Percentiles rank a stretch among this genome's conserved stretches.
phyloP scores from a whole-genome alignment of 92 coral and sea anemone species.

The Anthopleura xanthogrammica region DNA sequence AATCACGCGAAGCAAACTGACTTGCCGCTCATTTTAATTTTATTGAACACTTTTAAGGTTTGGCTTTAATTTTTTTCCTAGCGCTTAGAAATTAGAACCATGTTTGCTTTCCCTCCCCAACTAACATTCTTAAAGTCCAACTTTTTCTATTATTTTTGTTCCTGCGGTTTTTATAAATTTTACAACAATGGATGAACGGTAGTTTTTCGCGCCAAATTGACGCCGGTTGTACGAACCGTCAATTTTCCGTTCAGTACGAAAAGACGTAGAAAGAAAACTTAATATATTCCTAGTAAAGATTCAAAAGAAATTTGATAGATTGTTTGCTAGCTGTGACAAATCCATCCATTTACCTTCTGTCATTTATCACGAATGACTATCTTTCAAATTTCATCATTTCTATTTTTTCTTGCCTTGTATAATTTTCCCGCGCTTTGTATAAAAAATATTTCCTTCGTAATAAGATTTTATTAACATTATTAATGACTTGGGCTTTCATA shows the following conservation, averaged over 20 bases:
- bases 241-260: neutral
- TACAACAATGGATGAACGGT: neutral
- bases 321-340: neutral
- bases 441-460: no score
- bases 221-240: neutral
- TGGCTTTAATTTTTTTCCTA: neutral
- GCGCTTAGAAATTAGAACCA: neutral
- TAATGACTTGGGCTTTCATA: no score
- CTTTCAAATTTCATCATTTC: no score
- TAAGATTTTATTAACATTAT: no score
- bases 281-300: neutral
- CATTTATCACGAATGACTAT: neutral
- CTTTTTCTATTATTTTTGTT: neutral
- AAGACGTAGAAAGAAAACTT: neutral
- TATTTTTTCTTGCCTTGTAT: neutral
- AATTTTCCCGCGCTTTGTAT: neutral
- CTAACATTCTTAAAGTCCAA: neutral
- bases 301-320: neutral
- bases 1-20: neutral
- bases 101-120: neutral
- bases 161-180: neutral
- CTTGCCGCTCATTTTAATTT: neutral
- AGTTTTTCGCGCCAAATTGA: constrained; percentile 6
- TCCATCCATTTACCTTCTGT: neutral
- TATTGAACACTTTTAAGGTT: neutral